Conservation (phyloP, 2,113 vertebrate species). For the Upupa epops region DNA sequence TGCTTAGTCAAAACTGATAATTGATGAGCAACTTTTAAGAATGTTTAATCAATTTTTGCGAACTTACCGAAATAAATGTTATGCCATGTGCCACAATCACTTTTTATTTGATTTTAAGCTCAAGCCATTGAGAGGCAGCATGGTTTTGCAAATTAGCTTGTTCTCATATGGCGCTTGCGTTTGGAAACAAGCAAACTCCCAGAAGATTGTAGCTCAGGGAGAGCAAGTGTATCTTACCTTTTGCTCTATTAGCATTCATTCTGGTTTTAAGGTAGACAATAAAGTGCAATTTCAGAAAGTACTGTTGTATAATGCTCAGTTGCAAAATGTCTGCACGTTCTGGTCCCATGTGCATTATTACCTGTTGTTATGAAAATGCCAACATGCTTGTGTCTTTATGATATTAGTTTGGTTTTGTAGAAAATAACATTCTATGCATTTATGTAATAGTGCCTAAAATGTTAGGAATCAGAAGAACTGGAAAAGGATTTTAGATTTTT, state of each 20-base stretch:
- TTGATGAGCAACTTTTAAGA: background rate
- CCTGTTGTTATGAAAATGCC: background rate
- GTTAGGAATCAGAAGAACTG: background rate
- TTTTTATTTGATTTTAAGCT: background rate
- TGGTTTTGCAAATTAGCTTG: background rate
- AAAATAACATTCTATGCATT: background rate
- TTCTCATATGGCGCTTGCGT: background rate
- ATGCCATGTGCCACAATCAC: rapidly evolving
- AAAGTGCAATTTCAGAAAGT: background rate
- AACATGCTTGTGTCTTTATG: background rate
- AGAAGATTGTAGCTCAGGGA: background rate
- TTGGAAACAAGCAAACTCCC: background rate
- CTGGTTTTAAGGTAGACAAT: background rate
- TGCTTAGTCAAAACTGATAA: background rate
- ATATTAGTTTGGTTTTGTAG: background rate
- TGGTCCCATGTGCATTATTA: background rate
- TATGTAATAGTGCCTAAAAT: background rate
- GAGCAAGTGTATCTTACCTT: background rate
- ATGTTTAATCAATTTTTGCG: too few relatives aligned
- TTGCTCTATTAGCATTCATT: background rate
- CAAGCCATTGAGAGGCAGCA: background rate
- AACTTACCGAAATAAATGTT: background rate
- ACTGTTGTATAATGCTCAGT: background rate
- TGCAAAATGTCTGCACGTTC: background rate
- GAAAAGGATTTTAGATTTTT: background rate